phyloP scores from a whole-genome alignment of 2,797 vertebrate species.

The Gallinago stenura region DNA sequence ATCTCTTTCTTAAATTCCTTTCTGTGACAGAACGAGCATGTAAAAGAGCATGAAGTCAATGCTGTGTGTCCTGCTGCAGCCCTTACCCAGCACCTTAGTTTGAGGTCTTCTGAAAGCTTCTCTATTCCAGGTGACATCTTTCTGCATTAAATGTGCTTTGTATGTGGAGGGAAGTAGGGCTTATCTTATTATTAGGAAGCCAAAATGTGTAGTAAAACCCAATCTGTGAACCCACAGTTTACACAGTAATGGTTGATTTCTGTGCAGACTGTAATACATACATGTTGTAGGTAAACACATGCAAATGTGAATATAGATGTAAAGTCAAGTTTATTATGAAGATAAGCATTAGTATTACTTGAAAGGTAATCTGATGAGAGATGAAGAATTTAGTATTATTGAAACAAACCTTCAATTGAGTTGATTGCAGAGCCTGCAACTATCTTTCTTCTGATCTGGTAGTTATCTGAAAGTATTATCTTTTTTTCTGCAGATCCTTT shows the following conservation, averaged over 20 bases:
- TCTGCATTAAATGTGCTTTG: not conserved
- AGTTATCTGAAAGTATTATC: not conserved
- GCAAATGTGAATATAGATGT: not conserved
- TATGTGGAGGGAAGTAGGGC: not conserved
- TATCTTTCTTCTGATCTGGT: not conserved
- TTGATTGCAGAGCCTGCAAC: not conserved
- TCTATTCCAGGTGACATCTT: not conserved
- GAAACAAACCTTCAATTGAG: not conserved
- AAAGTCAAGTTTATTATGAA: not conserved
- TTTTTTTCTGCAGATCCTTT: not conserved
- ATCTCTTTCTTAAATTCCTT: not conserved
- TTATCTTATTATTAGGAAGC: constrained; percentile 6
- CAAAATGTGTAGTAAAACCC: not conserved
- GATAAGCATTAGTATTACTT: not conserved
- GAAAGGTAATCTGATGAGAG: not conserved
- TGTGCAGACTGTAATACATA: not conserved
- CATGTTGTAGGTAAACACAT: not conserved
- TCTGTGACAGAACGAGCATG: not conserved
- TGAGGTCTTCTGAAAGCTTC: not conserved
- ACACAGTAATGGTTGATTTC: not conserved
- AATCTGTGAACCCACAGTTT: not conserved
- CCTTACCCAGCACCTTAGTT: not conserved
- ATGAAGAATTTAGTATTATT: not conserved
- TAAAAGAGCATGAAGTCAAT: not conserved
- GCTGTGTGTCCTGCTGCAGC: not conserved